phyloP scores from a whole-genome alignment of 2,888 invertebrate genomes.

The Trachelus stipa region DNA sequence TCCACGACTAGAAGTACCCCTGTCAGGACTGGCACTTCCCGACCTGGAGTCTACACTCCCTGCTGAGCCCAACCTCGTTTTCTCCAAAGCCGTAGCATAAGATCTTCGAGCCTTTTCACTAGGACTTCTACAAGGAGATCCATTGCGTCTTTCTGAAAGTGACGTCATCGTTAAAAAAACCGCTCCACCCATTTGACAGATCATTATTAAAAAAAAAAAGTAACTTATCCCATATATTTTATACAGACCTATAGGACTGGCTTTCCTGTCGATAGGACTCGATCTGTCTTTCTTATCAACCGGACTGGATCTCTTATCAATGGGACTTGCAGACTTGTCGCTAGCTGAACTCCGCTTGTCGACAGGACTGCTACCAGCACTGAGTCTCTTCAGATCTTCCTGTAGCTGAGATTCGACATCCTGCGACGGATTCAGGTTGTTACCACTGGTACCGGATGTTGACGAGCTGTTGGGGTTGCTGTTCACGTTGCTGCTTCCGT shows the following conservation, averaged over 20 bases:
- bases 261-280: conserved; percentile 48
- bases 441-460: conserved; percentile 39
- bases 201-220: not conserved
- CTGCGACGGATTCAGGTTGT: conserved; percentile 32
- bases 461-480: conserved; percentile 42
- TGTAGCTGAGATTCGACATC: conserved; percentile 38
- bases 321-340: conserved; percentile 67
- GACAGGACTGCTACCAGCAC: conserved; percentile 60
- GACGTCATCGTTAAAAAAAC: conserved; percentile 43
- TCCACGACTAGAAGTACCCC: conserved; percentile 43
- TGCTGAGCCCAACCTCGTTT: conserved; percentile 60
- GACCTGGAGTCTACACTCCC: conserved; percentile 63
- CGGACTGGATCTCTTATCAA: conserved; percentile 65
- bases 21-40: conserved; percentile 61
- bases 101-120: conserved; percentile 68
- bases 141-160: conserved; percentile 55
- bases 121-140: conserved; percentile 64
- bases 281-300: conserved; percentile 55
- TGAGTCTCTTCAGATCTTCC: conserved; percentile 54
- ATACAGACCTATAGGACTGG: conserved; percentile 47
- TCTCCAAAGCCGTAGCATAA: conserved; percentile 60
- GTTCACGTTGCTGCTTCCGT: conserved; percentile 40
- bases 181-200: not conserved
- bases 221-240: not conserved
- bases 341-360: conserved; percentile 62